Evolutionary conservation across 2,888 invertebrate genomes (phyloP).

Genomic region (Pyrgus malvae): DNA sequence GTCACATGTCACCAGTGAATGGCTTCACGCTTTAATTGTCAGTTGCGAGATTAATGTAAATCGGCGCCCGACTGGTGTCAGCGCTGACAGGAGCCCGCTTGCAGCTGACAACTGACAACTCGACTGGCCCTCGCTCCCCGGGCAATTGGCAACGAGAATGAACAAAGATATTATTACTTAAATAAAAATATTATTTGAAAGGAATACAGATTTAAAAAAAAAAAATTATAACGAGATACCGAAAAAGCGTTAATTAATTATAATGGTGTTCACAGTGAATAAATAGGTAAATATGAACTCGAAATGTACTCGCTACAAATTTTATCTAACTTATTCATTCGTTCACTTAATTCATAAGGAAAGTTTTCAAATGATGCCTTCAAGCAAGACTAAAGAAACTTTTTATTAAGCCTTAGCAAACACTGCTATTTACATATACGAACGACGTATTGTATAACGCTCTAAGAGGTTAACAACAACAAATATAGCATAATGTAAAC

Average conservation of each 20-base stretch:
- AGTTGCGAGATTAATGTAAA: conserved; percentile 44
- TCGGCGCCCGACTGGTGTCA: conserved; percentile 50
- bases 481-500: conserved; percentile 13
- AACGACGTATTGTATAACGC: conserved; percentile 3
- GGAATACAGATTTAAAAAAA: too few species aligned
- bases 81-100: conserved; percentile 49
- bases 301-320: too few species aligned
- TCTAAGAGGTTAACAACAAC: conserved; percentile 19
- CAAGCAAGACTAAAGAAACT: neutral
- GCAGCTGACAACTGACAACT: conserved; percentile 36
- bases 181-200: too few species aligned
- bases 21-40: conserved; percentile 39
- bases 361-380: neutral
- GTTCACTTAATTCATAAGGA: too few species aligned
- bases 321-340: too few species aligned
- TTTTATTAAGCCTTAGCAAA: neutral
- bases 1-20: neutral
- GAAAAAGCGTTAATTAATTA: too few species aligned
- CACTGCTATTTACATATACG: conserved; percentile 1
- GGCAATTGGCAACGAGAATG: too few species aligned
- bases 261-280: too few species aligned
- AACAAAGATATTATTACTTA: too few species aligned
- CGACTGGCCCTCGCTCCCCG: neutral
- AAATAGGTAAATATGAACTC: too few species aligned
- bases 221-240: too few species aligned